Evolutionary conservation across 2,797 vertebrate genomes (phyloP), one percentile per base, ranked within the genome.

Genomic region (Notolepis coatsorum): DNA sequence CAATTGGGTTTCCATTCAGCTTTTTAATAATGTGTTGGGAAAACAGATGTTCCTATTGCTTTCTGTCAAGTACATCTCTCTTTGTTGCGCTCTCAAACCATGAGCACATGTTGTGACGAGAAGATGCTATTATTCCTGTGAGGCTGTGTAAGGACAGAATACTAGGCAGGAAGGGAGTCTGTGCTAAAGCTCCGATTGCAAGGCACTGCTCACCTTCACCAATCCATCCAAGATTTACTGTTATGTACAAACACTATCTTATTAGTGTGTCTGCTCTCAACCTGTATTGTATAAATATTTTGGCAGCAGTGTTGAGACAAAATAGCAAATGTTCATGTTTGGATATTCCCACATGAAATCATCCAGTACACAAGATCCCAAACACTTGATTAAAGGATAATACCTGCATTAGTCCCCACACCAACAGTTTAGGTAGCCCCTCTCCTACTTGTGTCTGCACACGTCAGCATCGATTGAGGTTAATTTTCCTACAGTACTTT

Each of bases 1-100:
- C 10, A 15, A 48, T 48, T 9, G 27, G 2, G 3, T 31, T 49
- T 3, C 21, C 1, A 18, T 31, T 20, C 50, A 27, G 7, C 17
- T 58, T 67, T 50, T 50, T 7, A 61, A 49, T 24, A 71, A 33
- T 33, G 18, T 42, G 45, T 17, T 56, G 25, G 12, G 60, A 58
- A 66, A 75, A 72, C 46, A 64, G 49, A 55, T 50, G 61, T 50
- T 54, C 45, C 20, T 42, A 13, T 45, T 61, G 38, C 1, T 68
- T 68, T 55, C 61, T 64, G 47, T 65, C 68, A 61, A 56, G 30
- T 45, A 7, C 30, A 12, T 39, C 15, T 65, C 17, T 60, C 17
- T 41, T 17, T 43, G 33, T 37, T 38, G 46, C 8, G 18, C 1
- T 28, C 13, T 24, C 15, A 61, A 52, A 55, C 45, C 37, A n/a